Evolutionary conservation across 1,140 invertebrate species (phyloP).

Genomic region (Cataglyphis hispanica): DNA sequence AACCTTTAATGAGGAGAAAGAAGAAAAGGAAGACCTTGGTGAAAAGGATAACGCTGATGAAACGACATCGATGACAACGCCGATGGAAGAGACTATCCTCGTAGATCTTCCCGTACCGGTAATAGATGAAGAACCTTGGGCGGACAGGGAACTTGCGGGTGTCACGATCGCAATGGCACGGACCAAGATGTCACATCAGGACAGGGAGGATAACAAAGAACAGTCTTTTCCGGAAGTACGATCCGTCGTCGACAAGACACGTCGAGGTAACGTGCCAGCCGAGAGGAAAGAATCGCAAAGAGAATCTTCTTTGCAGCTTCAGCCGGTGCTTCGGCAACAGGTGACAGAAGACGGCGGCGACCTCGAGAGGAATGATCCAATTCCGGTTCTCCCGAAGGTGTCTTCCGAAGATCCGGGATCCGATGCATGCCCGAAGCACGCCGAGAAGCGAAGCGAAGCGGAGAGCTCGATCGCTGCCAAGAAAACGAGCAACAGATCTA

Average conservation of each 20-base stretch:
- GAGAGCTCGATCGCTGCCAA: constrained; percentile 81
- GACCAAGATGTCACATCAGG: background rate
- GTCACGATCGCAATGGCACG: background rate
- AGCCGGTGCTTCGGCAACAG: constrained; percentile 6
- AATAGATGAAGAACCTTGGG: constrained; percentile 17
- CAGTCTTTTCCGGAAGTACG: constrained; percentile 49
- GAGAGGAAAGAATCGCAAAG: constrained; percentile 45
- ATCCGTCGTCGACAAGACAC: constrained; percentile 35
- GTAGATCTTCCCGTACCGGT: constrained; percentile 29
- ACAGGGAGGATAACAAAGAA: constrained; percentile 27
- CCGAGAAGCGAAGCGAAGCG: constrained; percentile 75
- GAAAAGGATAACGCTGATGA: background rate
- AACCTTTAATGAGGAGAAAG: background rate
- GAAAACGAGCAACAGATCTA: constrained; percentile 84
- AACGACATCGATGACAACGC: background rate
- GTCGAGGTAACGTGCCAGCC: constrained; percentile 47
- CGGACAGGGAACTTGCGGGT: background rate
- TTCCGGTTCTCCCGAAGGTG: constrained; percentile 27
- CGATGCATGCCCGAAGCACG: constrained; percentile 11
- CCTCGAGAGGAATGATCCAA: background rate
- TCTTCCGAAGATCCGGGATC: constrained; percentile 14
- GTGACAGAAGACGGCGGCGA: background rate
- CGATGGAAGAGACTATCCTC: background rate
- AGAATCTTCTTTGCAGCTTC: constrained; percentile 46
- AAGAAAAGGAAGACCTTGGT: background rate